phyloP scores from a whole-genome alignment of 2,888 invertebrate genomes.

The Miltochrista miniata region DNA sequence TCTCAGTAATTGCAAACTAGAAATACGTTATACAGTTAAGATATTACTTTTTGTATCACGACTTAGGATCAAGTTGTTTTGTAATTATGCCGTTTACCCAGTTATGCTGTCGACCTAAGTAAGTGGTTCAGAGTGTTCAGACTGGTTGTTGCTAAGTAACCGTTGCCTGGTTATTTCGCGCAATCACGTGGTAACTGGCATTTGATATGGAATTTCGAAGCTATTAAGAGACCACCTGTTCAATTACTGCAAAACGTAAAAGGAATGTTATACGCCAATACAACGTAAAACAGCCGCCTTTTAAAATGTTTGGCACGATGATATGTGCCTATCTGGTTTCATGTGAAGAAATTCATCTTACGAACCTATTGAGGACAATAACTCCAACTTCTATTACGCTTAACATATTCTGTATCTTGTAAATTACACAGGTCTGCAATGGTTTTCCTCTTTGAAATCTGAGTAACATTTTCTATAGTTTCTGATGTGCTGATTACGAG shows the following conservation, averaged over 20 bases:
- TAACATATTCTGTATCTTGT: too few species aligned
- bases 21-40: constrained; percentile 8
- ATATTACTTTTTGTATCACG: constrained; percentile 11
- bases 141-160: constrained; percentile 10
- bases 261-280: neutral
- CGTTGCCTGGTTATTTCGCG: constrained; percentile 2
- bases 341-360: too few species aligned
- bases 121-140: constrained; percentile 6
- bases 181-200: constrained; percentile 9
- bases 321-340: too few species aligned
- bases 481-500: too few species aligned
- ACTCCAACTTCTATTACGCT: too few species aligned
- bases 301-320: too few species aligned
- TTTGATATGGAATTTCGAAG: constrained; percentile 6
- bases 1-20: constrained; percentile 16
- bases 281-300: too few species aligned
- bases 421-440: too few species aligned
- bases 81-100: constrained; percentile 22
- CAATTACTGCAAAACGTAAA: neutral
- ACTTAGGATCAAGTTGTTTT: constrained; percentile 8
- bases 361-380: too few species aligned
- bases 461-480: too few species aligned
- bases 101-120: constrained; percentile 13
- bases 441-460: too few species aligned
- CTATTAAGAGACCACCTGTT: neutral